phyloP scores from a whole-genome alignment of 1,140 invertebrate species.

The Zophobas atratus region DNA sequence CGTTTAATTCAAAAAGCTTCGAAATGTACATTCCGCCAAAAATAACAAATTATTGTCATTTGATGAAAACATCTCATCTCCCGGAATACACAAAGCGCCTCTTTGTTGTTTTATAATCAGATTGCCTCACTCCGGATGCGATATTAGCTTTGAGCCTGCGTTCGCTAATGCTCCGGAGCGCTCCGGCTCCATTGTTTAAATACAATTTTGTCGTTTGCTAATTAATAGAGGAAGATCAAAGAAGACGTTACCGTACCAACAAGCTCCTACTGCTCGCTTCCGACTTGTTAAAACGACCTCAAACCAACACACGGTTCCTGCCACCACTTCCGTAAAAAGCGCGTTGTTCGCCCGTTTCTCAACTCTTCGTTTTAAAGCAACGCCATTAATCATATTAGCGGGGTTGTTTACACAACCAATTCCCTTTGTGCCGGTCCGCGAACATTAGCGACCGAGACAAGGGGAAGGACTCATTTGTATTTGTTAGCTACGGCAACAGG shows the following conservation, averaged over 20 bases:
- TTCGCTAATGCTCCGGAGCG: slow-evolving; percentile 39
- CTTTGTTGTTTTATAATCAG: slow-evolving; percentile 1
- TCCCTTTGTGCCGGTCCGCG: slow-evolving; percentile 53
- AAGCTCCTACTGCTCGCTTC: slow-evolving; percentile 3
- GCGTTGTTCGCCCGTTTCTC: slow-evolving; percentile 18
- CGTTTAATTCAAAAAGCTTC: neutral
- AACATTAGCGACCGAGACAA: slow-evolving; percentile 50
- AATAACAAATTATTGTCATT: too few species aligned
- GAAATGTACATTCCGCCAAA: neutral
- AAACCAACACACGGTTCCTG: slow-evolving; percentile 24
- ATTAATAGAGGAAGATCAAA: slow-evolving; percentile 48
- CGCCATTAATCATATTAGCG: slow-evolving; percentile 57
- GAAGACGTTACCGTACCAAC: slow-evolving; percentile 8
- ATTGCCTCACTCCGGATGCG: neutral
- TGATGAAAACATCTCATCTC: too few species aligned
- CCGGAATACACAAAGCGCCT: neutral
- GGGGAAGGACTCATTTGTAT: slow-evolving; percentile 59
- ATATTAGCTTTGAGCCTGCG: slow-evolving; percentile 12
- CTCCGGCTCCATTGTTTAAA: slow-evolving; percentile 42
- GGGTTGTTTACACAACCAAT: slow-evolving; percentile 59
- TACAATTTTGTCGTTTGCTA: slow-evolving; percentile 48
- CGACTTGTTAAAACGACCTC: slow-evolving; percentile 40
- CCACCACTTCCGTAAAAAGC: slow-evolving; percentile 14
- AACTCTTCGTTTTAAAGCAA: slow-evolving; percentile 42
- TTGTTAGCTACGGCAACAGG: slow-evolving; percentile 57